Percentiles rank a stretch among this genome's conserved stretches.
Evolutionary conservation across 2,888 invertebrate genomes (phyloP).

Genomic region (Tuta absoluta): DNA sequence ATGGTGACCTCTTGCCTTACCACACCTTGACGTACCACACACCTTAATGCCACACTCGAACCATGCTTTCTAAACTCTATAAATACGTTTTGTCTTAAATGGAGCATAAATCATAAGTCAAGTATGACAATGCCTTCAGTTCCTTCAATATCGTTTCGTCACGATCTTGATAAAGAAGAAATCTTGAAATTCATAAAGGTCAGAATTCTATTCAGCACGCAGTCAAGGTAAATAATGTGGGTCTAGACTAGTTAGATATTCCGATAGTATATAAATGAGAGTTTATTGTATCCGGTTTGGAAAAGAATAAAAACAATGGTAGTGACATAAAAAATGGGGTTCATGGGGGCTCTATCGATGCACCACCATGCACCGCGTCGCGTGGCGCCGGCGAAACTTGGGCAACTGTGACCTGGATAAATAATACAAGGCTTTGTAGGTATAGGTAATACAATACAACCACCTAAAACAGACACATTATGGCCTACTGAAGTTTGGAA

Average conservation of each 20-base stretch:
- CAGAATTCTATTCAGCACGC: conserved; percentile 43
- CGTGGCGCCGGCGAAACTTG: conserved; percentile 41
- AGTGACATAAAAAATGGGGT: conserved; percentile 46
- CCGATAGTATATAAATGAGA: conserved; percentile 37
- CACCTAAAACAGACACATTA: background rate
- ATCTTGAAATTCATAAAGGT: conserved; percentile 53
- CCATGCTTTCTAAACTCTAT: conserved; percentile 57
- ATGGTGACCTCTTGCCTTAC: conserved; percentile 58
- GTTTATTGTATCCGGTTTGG: conserved; percentile 44
- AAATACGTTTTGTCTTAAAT: conserved; percentile 61
- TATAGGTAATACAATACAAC: conserved; percentile 23
- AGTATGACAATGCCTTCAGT: conserved; percentile 57
- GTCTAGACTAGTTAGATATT: conserved; percentile 28
- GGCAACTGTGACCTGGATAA: conserved; percentile 44
- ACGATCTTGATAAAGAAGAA: conserved; percentile 60
- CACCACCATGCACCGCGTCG: conserved; percentile 48
- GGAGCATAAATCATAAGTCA: conserved; percentile 66
- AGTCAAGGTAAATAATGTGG: conserved; percentile 50
- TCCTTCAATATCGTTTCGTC: conserved; percentile 69
- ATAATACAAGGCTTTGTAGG: conserved; percentile 21
- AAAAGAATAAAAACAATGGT: conserved; percentile 46
- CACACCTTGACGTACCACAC: conserved; percentile 43
- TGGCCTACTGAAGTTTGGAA: background rate
- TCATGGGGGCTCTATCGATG: conserved; percentile 66
- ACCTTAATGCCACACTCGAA: conserved; percentile 14